A percentile compares a stretch with the other conserved stretches of the same genome.
Evolutionary conservation across 2,113 vertebrate genomes (phyloP).

Genomic region (Vimba vimba): DNA sequence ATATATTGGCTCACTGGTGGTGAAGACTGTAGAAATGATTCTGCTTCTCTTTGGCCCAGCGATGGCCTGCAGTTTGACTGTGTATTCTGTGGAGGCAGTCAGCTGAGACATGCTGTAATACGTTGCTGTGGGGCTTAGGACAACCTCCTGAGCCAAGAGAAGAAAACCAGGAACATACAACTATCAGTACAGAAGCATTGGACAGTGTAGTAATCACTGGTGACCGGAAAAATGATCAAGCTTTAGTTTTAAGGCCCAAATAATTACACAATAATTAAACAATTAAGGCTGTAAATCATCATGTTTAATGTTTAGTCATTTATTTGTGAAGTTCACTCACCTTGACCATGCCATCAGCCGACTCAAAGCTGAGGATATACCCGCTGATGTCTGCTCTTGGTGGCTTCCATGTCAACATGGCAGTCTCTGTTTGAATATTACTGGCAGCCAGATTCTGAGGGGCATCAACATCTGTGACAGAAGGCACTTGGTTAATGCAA

Average conservation of each 20-base stretch:
- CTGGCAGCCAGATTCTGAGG: constrained; percentile 85
- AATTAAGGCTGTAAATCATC: neutral
- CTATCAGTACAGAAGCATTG: neutral
- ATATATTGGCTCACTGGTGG: constrained; percentile 83
- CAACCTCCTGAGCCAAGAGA: constrained; percentile 80
- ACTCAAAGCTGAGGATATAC: constrained; percentile 90
- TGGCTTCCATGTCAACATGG: constrained; percentile 86
- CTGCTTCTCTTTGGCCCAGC: constrained; percentile 84
- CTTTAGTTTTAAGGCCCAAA: neutral
- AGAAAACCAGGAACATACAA: neutral
- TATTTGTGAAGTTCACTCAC: constrained; percentile 67
- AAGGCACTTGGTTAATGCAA: constrained; percentile 17
- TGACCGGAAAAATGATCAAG: neutral
- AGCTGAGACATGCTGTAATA: constrained; percentile 88
- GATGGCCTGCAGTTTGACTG: constrained; percentile 85
- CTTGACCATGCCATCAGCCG: constrained; percentile 83
- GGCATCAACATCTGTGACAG: constrained; percentile 84
- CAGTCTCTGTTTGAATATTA: constrained; percentile 90
- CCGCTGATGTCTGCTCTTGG: constrained; percentile 87
- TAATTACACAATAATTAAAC: no score
- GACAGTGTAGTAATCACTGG: neutral
- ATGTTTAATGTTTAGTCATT: neutral
- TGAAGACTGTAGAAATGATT: constrained; percentile 80
- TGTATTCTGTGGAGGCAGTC: constrained; percentile 87
- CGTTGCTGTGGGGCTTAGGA: constrained; percentile 83